Evolutionary conservation across 2,113 vertebrate species (phyloP).

Genomic region (Chaetops frenatus): DNA sequence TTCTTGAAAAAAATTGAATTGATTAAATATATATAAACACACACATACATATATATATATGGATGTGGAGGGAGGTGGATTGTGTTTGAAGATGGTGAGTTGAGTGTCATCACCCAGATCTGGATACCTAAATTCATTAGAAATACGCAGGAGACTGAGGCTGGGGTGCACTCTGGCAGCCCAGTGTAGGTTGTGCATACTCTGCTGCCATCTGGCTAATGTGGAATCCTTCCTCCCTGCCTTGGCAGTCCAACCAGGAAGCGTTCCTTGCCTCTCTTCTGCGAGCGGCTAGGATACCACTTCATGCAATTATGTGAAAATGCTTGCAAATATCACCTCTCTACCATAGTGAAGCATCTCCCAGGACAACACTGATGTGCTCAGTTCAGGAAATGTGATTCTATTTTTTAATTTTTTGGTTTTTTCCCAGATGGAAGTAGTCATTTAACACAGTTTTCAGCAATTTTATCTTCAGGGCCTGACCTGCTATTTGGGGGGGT

Average conservation of each 20-base stretch:
- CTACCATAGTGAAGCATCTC: neutral
- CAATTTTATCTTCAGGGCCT: neutral
- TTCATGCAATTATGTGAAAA: neutral
- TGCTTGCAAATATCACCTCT: neutral
- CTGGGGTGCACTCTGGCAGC: neutral
- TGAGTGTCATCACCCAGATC: neutral
- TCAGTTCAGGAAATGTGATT: neutral
- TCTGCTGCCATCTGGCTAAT: constrained; percentile 36
- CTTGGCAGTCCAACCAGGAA: neutral
- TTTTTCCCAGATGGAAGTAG: neutral
- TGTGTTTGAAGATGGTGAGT: neutral
- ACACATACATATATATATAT: no score
- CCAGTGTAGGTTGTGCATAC: neutral
- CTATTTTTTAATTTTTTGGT: no score
- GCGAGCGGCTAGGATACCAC: neutral
- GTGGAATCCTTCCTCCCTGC: neutral
- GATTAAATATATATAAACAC: neutral
- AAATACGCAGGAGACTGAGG: fast-evolving
- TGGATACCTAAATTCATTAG: neutral
- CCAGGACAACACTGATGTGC: neutral
- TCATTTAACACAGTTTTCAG: neutral
- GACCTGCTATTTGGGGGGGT: neutral
- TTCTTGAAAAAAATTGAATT: neutral
- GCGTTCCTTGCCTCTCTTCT: neutral
- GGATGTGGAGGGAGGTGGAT: neutral